Evolutionary conservation across 2,888 invertebrate species (phyloP).

Genomic region (Spodoptera exigua): DNA sequence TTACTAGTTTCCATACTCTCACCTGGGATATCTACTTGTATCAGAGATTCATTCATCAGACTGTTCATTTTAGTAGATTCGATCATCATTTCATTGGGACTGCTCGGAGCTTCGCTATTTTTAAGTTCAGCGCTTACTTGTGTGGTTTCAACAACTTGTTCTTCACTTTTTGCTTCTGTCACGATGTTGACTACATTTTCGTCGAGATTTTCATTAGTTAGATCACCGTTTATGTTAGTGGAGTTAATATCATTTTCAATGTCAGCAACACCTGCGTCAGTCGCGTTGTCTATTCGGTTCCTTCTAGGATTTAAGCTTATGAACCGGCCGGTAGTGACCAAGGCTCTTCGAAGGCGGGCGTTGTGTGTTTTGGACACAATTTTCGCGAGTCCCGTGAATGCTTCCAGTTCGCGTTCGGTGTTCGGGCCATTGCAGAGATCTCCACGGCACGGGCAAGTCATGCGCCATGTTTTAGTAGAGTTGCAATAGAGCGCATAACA

Average conservation of each 20-base stretch:
- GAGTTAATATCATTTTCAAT: constrained; percentile 18
- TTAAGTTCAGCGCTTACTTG: constrained; percentile 6
- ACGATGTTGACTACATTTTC: background rate
- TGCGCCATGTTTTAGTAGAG: constrained; percentile 79
- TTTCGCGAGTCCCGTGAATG: constrained; percentile 72
- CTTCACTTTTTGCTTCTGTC: constrained; percentile 13
- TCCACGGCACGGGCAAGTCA: constrained; percentile 83
- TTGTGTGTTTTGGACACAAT: constrained; percentile 63
- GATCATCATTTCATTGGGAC: constrained; percentile 8
- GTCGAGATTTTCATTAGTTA: constrained; percentile 4
- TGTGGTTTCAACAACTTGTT: constrained; percentile 16
- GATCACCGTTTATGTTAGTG: background rate
- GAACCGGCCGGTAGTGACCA: constrained; percentile 49
- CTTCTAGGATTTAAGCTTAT: constrained; percentile 41
- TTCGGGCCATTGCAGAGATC: constrained; percentile 83
- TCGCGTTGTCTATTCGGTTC: constrained; percentile 45
- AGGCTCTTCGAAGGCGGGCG: constrained; percentile 58
- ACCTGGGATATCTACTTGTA: constrained; percentile 48
- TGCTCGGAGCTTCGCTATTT: constrained; percentile 19
- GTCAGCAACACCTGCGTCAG: constrained; percentile 21
- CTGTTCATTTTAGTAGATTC: constrained; percentile 19
- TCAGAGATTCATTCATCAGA: constrained; percentile 34
- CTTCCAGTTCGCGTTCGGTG: constrained; percentile 75
- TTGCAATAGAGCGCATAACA: constrained; percentile 83
- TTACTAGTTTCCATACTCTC: constrained; percentile 30